These are phyloP conservation scores for Axea sp. DNA, from an alignment of 2,888 invertebrate species.

Conservation along the genomic window DNA sequence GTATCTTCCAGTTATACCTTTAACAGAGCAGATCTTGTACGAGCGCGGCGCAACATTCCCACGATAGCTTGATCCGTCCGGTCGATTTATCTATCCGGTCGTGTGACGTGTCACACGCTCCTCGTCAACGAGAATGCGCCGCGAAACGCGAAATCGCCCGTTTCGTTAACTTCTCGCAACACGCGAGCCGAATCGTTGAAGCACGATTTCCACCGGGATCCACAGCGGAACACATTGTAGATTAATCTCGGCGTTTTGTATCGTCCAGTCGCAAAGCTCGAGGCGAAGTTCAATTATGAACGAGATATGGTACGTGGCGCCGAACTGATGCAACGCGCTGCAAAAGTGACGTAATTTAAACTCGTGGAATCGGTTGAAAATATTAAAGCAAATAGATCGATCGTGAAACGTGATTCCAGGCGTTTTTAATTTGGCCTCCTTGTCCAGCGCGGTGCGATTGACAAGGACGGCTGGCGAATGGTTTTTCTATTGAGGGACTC, in stretches of 20 bases:
- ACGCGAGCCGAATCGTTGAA: conserved; percentile 37
- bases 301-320: conserved; percentile 13
- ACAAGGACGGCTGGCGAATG: too few relatives aligned
- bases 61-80: conserved; percentile 63
- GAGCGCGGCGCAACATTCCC: conserved; percentile 64
- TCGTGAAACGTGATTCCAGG: too few relatives aligned
- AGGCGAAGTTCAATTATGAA: conserved; percentile 33
- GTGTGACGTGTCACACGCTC: conserved; percentile 40
- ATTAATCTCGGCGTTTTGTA: conserved; percentile 31
- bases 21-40: conserved; percentile 46
- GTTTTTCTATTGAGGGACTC: too few relatives aligned
- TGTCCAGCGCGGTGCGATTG: too few relatives aligned
- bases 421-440: too few relatives aligned
- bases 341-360: conserved; percentile 29
- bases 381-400: too few relatives aligned
- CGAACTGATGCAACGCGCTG: too few relatives aligned
- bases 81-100: conserved; percentile 52
- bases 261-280: conserved; percentile 16
- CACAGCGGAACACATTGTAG: conserved; percentile 39
- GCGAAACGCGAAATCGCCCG: conserved; percentile 24
- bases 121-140: conserved; percentile 25
- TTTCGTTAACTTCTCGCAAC: conserved; percentile 43
- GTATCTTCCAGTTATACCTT: conserved; percentile 42
- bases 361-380: too few relatives aligned
- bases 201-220: too few relatives aligned